Conservation (phyloP, 30 jellyfish, hydroid and myxozoan genomes). For the Sanderia malayensis region DNA sequence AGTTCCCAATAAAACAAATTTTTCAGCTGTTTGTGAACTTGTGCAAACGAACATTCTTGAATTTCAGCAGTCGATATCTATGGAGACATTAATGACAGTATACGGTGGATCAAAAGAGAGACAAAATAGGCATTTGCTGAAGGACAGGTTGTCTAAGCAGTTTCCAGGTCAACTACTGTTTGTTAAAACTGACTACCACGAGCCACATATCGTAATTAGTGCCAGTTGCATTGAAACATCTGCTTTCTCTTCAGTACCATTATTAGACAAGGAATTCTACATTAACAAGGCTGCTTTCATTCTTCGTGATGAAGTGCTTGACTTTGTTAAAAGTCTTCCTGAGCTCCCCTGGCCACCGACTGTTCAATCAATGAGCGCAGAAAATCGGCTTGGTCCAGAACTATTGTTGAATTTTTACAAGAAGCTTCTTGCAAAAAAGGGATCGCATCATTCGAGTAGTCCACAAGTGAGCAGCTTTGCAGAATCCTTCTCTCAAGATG, state of each 20-base stretch:
- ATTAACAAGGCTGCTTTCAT: not conserved
- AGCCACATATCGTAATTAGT: slow-evolving; percentile 24
- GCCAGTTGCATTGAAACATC: slow-evolving; percentile 4
- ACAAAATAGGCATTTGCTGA: slow-evolving; percentile 6
- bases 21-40: not conserved
- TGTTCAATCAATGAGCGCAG: not conserved
- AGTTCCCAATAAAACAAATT: not conserved
- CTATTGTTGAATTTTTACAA: not conserved
- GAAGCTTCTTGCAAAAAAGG: slow-evolving; percentile 1
- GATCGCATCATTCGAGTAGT: slow-evolving; percentile 5
- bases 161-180: slow-evolving; percentile 8
- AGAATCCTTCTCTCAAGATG: not conserved
- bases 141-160: slow-evolving; percentile 1
- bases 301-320: not conserved
- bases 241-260: not conserved
- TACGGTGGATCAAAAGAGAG: not conserved
- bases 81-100: slow-evolving; percentile 25
- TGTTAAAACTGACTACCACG: not conserved
- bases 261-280: not conserved
- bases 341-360: slow-evolving; percentile 6
- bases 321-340: not conserved
- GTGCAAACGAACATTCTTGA: not conserved
- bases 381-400: not conserved
- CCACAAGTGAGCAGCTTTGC: not conserved
- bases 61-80: slow-evolving; percentile 37